Evolutionary conservation across 2,888 invertebrate species (phyloP).

Genomic region (Lithophane leautieri): DNA sequence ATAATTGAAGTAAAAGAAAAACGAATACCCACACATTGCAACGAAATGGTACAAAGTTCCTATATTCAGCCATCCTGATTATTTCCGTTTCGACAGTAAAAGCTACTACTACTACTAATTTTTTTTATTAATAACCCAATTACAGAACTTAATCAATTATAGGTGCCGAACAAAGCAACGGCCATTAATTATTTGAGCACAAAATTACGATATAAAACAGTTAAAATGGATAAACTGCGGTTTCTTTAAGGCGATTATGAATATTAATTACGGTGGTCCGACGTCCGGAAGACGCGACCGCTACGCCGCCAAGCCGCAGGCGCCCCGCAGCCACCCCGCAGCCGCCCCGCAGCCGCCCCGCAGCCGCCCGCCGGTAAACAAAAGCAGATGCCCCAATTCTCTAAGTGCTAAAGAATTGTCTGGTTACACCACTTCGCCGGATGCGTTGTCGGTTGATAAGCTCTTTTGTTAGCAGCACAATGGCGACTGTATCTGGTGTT

Average conservation of each 20-base stretch:
- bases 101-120: slow-evolving; percentile 24
- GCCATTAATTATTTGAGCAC: slow-evolving; percentile 66
- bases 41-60: background rate
- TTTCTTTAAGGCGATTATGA: slow-evolving; percentile 80
- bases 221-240: slow-evolving; percentile 72
- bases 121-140: slow-evolving; percentile 60
- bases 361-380: slow-evolving; percentile 63
- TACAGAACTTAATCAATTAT: slow-evolving; percentile 69
- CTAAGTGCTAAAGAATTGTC: slow-evolving; percentile 70
- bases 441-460: slow-evolving; percentile 64
- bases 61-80: slow-evolving; percentile 10
- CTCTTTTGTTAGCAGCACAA: slow-evolving; percentile 62
- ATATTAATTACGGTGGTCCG: slow-evolving; percentile 75
- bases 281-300: slow-evolving; percentile 36
- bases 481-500: slow-evolving; percentile 58
- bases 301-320: slow-evolving; percentile 40
- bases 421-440: slow-evolving; percentile 56
- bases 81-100: slow-evolving; percentile 41
- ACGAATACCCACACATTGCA: too few species aligned
- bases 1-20: background rate
- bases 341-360: background rate
- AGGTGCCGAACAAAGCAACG: slow-evolving; percentile 62
- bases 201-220: slow-evolving; percentile 74
- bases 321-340: slow-evolving; percentile 26
- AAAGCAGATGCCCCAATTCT: slow-evolving; percentile 80